Conservation (phyloP, 2,888 invertebrate genomes). For the Patella caerulea region DNA sequence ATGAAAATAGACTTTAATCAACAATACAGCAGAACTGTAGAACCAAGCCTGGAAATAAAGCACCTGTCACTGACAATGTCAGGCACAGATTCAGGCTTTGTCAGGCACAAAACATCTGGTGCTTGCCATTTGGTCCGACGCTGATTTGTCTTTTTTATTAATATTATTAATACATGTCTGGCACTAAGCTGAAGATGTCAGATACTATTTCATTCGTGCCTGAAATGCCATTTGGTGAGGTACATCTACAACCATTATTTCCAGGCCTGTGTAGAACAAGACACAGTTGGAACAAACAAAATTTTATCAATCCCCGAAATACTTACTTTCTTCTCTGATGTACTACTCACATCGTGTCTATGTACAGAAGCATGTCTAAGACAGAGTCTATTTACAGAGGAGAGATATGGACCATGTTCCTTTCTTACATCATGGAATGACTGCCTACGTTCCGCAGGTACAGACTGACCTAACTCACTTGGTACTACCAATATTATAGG, state of each 20-base stretch:
- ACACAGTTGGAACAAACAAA: not conserved
- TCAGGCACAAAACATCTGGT: too few relatives aligned
- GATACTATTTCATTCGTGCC: too few relatives aligned
- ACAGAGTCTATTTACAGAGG: slow-evolving; percentile 48
- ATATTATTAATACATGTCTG: too few relatives aligned
- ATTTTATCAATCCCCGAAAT: not conserved
- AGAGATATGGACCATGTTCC: slow-evolving; percentile 47
- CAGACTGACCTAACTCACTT: slow-evolving; percentile 42
- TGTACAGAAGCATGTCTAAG: slow-evolving; percentile 52
- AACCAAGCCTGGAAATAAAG: not conserved
- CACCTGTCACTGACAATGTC: too few relatives aligned
- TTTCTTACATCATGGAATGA: slow-evolving; percentile 40
- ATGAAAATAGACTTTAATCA: too few relatives aligned
- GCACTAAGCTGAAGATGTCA: too few relatives aligned
- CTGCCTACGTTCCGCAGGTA: slow-evolving; percentile 41
- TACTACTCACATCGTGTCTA: slow-evolving; percentile 15
- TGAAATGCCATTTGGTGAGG: too few relatives aligned
- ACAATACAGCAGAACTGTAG: not conserved
- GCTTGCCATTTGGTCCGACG: too few relatives aligned
- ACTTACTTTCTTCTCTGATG: too few relatives aligned
- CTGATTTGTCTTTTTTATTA: too few relatives aligned
- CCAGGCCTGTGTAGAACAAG: not conserved
- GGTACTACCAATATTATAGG: slow-evolving; percentile 57
- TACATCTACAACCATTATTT: too few relatives aligned
- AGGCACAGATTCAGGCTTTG: too few relatives aligned